phyloP scores from a whole-genome alignment of 2,113 vertebrate species.

The Heteronetta atricapilla region DNA sequence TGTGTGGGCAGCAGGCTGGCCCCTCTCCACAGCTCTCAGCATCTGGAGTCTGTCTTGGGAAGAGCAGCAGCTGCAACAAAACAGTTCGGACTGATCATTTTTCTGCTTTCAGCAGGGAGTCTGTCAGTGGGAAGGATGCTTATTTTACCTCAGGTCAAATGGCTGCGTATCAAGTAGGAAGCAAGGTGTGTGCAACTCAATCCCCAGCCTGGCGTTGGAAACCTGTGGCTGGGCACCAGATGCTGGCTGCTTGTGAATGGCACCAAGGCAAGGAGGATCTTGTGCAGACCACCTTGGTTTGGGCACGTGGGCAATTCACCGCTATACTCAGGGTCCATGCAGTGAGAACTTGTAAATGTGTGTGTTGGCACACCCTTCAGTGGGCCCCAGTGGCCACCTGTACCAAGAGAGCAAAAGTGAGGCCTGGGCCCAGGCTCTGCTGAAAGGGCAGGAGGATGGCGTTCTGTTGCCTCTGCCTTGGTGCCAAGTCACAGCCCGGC shows the following conservation, averaged over 20 bases:
- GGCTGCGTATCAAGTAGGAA: not conserved
- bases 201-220: rapidly evolving
- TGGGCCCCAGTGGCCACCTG: not conserved
- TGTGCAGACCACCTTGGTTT: rapidly evolving
- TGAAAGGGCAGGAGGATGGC: not conserved
- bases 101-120: not conserved
- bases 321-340: rapidly evolving
- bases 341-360: not conserved
- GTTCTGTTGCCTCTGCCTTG: not conserved
- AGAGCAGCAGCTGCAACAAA: not conserved
- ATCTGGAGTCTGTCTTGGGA: not conserved
- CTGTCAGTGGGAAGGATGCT: not conserved
- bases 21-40: not conserved
- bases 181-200: rapidly evolving
- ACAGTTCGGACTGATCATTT: not conserved
- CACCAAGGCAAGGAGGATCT: not conserved
- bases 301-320: not conserved
- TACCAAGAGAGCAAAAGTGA: not conserved
- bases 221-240: not conserved
- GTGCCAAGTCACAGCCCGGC: not conserved
- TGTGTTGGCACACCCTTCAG: rapidly evolving
- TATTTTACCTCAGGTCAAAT: not conserved
- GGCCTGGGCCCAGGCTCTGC: no score
- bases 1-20: not conserved
- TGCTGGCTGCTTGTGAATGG: not conserved